A percentile compares a stretch with the other conserved stretches of the same genome.
These are phyloP conservation scores for Ifrita kowaldi DNA, from an alignment of 2,113 vertebrate species.

Conservation along the genomic window DNA sequence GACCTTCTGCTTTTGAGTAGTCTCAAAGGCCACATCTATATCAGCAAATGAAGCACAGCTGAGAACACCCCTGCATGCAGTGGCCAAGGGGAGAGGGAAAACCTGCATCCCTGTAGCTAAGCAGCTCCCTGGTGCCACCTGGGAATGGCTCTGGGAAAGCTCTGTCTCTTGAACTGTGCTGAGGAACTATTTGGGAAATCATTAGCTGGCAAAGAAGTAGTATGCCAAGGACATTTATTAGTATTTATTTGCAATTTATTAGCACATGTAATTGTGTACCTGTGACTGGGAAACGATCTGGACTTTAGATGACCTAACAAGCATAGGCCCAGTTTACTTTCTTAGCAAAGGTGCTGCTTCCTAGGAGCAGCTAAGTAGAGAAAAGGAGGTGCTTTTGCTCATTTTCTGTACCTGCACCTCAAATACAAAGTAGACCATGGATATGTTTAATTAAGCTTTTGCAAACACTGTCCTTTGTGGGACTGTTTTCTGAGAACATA, in stretches of 20 bases:
- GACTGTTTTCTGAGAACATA: background rate
- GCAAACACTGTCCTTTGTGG: background rate
- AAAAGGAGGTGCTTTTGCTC: background rate
- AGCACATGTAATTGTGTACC: background rate
- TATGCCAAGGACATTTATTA: background rate
- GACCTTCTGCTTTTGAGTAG: background rate
- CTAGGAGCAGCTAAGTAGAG: background rate
- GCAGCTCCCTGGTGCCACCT: rapidly evolving
- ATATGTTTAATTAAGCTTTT: background rate
- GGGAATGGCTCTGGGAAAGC: background rate
- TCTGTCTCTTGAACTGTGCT: background rate
- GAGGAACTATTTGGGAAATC: background rate
- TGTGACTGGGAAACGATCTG: background rate
- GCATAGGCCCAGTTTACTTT: background rate
- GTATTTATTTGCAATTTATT: background rate
- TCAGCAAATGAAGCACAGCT: background rate
- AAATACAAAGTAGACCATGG: background rate
- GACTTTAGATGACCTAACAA: background rate
- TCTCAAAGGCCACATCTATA: background rate
- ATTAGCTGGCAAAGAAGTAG: background rate
- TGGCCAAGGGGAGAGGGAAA: background rate
- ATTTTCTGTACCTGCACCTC: background rate
- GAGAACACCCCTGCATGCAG: rapidly evolving
- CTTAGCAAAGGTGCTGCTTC: background rate
- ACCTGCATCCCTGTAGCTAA: background rate